Conservation (phyloP, 92 coral and sea anemone species). For the Epizoanthus scotinus region DNA sequence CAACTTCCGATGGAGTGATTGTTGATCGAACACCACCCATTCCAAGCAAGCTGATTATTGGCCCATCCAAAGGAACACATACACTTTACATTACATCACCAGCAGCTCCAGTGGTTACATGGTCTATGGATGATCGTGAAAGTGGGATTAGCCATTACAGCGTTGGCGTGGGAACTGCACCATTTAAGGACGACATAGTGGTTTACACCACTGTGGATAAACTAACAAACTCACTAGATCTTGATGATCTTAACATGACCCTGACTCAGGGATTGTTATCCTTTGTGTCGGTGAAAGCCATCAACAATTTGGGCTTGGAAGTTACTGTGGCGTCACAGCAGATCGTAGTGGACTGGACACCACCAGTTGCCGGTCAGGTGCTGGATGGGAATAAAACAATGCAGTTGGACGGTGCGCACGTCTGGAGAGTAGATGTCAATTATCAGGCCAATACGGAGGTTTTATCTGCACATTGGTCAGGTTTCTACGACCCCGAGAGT, state of each 20-base stretch:
- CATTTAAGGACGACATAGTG: slow-evolving; percentile 66
- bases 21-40: slow-evolving; percentile 84
- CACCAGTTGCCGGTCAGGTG: slow-evolving; percentile 69
- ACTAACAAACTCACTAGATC: slow-evolving; percentile 61
- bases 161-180: slow-evolving; percentile 67
- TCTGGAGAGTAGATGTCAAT: slow-evolving; percentile 56
- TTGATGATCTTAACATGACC: slow-evolving; percentile 71
- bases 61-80: slow-evolving; percentile 69
- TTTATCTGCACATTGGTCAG: slow-evolving; percentile 73
- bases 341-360: slow-evolving; percentile 84
- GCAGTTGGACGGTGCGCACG: neutral
- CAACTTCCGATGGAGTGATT: slow-evolving; percentile 86
- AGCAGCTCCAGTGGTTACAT: slow-evolving; percentile 75
- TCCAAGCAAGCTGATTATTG: slow-evolving; percentile 55
- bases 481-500: slow-evolving; percentile 80
- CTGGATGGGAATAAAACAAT: slow-evolving; percentile 79
- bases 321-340: slow-evolving; percentile 68
- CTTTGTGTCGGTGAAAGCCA: slow-evolving; percentile 69
- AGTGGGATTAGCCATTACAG: slow-evolving; percentile 67
- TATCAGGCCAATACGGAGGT: slow-evolving; percentile 50
- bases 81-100: slow-evolving; percentile 65
- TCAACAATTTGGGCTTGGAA: slow-evolving; percentile 74
- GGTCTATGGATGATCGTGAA: slow-evolving; percentile 76
- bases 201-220: slow-evolving; percentile 44
- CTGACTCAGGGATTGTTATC: slow-evolving; percentile 60